Conservation (phyloP, 1,140 invertebrate genomes). For the Drosophila erecta region DNA sequence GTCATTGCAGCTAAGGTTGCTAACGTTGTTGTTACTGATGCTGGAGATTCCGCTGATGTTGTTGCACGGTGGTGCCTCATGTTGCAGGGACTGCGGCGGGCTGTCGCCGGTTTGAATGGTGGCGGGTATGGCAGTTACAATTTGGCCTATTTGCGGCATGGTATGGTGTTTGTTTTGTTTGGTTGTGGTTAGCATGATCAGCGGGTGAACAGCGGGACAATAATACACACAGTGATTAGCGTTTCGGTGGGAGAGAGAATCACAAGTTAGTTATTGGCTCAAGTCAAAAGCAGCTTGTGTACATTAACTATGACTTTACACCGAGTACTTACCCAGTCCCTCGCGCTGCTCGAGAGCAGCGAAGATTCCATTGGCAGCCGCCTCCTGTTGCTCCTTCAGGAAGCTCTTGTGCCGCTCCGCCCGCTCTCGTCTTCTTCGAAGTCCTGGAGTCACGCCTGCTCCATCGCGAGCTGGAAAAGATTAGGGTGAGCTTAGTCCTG, state of each 20-base stretch:
- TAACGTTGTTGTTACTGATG: constrained; percentile 47
- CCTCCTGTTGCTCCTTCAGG: constrained; percentile 92
- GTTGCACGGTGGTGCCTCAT: constrained; percentile 44
- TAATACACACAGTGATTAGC: constrained; percentile 62
- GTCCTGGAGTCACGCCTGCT: constrained; percentile 90
- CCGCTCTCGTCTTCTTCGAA: constrained; percentile 90
- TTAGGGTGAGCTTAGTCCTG: not conserved
- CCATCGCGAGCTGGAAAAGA: constrained; percentile 60
- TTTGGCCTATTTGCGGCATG: constrained; percentile 68
- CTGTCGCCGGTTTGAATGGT: constrained; percentile 79
- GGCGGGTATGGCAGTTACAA: constrained; percentile 82
- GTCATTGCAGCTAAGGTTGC: constrained; percentile 58
- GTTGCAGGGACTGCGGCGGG: constrained; percentile 75
- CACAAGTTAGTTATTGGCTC: constrained; percentile 59
- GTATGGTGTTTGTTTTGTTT: constrained; percentile 17
- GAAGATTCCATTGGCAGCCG: constrained; percentile 86
- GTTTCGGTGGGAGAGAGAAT: constrained; percentile 63
- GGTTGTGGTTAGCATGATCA: constrained; percentile 68
- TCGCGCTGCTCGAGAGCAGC: constrained; percentile 85
- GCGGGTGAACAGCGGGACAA: constrained; percentile 70
- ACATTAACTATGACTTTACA: not conserved
- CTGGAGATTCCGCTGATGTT: constrained; percentile 37
- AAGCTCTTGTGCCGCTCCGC: constrained; percentile 92
- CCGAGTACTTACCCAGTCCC: constrained; percentile 79
- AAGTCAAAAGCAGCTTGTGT: constrained; percentile 50